These are phyloP conservation scores for Podiceps cristatus DNA, from an alignment of 2,113 vertebrate genomes.

Conservation along the genomic window DNA sequence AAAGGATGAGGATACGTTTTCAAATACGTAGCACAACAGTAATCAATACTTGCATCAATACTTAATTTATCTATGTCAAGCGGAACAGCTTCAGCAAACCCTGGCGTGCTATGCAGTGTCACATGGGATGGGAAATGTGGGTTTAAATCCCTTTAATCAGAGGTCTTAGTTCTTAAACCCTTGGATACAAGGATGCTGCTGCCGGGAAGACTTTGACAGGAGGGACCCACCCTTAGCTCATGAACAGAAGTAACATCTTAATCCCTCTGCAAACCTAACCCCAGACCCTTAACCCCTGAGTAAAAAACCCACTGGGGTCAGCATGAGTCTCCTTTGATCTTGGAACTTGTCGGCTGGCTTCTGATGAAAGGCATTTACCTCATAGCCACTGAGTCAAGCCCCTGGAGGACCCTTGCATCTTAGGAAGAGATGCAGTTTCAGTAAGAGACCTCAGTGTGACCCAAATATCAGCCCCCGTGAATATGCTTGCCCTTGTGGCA, in stretches of 20 bases:
- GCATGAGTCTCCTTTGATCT: not conserved
- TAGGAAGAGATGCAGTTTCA: not conserved
- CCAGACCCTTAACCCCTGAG: not conserved
- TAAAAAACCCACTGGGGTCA: not conserved
- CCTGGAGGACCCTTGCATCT: not conserved
- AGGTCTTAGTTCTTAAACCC: not conserved
- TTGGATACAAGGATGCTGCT: not conserved
- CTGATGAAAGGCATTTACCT: not conserved
- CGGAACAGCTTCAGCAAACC: not conserved
- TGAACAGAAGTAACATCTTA: not conserved
- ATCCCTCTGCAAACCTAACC: not conserved
- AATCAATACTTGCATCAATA: slow-evolving; percentile 72
- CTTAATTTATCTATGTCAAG: slow-evolving; percentile 55
- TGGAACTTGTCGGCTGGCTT: not conserved
- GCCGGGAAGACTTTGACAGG: not conserved
- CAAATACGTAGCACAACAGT: slow-evolving; percentile 24
- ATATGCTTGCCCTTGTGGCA: fast-evolving
- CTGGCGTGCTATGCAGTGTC: fast-evolving
- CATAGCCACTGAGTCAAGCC: not conserved
- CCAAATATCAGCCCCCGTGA: not conserved
- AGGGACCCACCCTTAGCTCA: not conserved
- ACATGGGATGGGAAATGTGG: not conserved
- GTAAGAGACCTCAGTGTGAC: not conserved
- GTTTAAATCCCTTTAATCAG: not conserved
- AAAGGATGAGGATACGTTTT: slow-evolving; percentile 45